Base-by-base conservation (phyloP, 2,888 invertebrate genomes). In the Ashinkailepas kermadecensis region DNA sequence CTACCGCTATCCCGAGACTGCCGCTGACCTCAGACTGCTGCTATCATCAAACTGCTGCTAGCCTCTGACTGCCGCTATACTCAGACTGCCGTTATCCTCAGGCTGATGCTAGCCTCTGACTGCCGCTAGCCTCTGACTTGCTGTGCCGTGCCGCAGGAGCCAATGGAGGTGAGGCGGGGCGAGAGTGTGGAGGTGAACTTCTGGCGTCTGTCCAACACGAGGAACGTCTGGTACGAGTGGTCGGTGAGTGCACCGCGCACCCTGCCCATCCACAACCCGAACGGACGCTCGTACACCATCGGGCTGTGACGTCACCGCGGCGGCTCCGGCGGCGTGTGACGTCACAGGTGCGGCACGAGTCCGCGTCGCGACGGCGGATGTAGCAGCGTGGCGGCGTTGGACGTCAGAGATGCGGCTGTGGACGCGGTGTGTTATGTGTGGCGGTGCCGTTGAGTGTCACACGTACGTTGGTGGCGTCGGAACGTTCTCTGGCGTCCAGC, bases 161-260 rank as follows among this genome's bases (percentile, higher is more conserved):
- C 95, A 0, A 86, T 95, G 81, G 90, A 92, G 83, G 87, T 97
- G 1, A 90, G 90, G 81, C 91, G 90, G 82, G 94, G 92, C 1
- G 92, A 93, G 82, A 89, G 88, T 80, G 90, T 98, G 59, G 91
- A 91, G 83, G 91, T 96, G 3, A 92, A 94, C 84, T 84, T 84
- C 81, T 97, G 97, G 97, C 90, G 98, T 59, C 91, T 93, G 84
- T 92, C 92, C 81, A 92, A 91, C 83, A 87, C 91, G 7, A 92
- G 93, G 84, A 93, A 93, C 87, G 96, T 98, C 15, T 98, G 98
- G 98, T 98, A 98, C 86, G 97, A 98, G 87, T 98, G 97, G 97
- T 91, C 93, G 85, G 90, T 93, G 23, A 90, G 91, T 12, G 89
- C 91, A 82, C 93, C 93, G 0, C 85, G 88, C 21, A 88, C 89